Conservation (phyloP, 2,888 invertebrate genomes). For the Ophion obscuratus region DNA sequence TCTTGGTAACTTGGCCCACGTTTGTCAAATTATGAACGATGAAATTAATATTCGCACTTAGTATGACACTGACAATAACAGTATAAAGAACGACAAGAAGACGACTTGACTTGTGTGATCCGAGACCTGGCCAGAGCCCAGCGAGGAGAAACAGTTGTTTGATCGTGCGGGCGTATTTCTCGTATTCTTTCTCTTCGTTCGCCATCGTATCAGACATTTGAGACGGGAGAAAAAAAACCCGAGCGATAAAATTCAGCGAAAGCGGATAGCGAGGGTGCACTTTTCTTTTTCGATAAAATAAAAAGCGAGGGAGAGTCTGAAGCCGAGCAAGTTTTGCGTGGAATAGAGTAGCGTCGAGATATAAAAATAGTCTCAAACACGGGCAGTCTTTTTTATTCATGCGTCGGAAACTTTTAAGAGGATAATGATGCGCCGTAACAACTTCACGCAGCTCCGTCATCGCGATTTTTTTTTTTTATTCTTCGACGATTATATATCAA, state of each 20-base stretch:
- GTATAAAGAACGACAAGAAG: background rate
- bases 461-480: background rate
- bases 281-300: background rate
- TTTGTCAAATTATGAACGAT: background rate
- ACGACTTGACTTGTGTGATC: background rate
- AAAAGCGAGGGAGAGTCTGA: background rate
- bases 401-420: background rate
- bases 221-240: background rate
- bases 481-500: background rate
- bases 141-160: background rate
- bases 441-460: background rate
- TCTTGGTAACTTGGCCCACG: background rate
- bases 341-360: too few relatives aligned
- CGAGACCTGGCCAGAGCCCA: constrained; percentile 12
- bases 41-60: background rate
- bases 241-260: background rate
- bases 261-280: background rate
- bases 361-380: background rate
- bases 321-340: background rate
- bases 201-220: constrained; percentile 15
- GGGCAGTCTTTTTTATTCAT: background rate
- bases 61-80: background rate
- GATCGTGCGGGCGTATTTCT: background rate
- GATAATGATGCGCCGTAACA: background rate
- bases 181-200: background rate